These are phyloP conservation scores for Gibbula magus DNA, from an alignment of 2,888 invertebrate genomes.

Conservation along the genomic window DNA sequence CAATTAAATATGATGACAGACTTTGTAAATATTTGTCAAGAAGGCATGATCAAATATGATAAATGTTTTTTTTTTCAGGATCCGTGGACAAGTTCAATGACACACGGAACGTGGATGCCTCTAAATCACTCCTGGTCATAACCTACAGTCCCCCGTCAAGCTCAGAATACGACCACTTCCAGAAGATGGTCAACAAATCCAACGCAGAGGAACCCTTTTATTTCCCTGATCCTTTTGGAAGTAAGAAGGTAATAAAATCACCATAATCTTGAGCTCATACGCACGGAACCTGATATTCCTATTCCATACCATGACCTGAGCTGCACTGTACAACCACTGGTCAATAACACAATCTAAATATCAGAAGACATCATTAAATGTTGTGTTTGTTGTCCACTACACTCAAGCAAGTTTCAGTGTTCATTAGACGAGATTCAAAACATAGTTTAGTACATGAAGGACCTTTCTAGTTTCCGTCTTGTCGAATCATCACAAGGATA, in stretches of 20 bases:
- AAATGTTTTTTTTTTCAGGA: constrained; percentile 41
- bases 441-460: too few relatives aligned
- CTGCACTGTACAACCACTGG: too few relatives aligned
- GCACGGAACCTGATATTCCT: too few relatives aligned
- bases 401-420: too few relatives aligned
- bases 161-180: constrained; percentile 83
- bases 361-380: too few relatives aligned
- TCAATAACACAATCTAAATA: too few relatives aligned
- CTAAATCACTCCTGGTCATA: constrained; percentile 89
- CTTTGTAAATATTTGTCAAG: neutral
- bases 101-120: constrained; percentile 75
- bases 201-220: constrained; percentile 88
- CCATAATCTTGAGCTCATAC: neutral
- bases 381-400: too few relatives aligned
- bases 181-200: constrained; percentile 85
- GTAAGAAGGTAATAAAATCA: constrained; percentile 31
- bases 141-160: constrained; percentile 87
- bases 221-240: constrained; percentile 80
- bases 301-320: too few relatives aligned
- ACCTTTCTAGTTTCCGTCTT: too few relatives aligned
- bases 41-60: neutral
- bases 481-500: too few relatives aligned
- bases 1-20: too few relatives aligned
- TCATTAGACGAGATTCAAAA: too few relatives aligned
- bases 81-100: constrained; percentile 54